Base-by-base conservation (phyloP, 2,113 vertebrate genomes). In the Tenrec ecaudatus region DNA sequence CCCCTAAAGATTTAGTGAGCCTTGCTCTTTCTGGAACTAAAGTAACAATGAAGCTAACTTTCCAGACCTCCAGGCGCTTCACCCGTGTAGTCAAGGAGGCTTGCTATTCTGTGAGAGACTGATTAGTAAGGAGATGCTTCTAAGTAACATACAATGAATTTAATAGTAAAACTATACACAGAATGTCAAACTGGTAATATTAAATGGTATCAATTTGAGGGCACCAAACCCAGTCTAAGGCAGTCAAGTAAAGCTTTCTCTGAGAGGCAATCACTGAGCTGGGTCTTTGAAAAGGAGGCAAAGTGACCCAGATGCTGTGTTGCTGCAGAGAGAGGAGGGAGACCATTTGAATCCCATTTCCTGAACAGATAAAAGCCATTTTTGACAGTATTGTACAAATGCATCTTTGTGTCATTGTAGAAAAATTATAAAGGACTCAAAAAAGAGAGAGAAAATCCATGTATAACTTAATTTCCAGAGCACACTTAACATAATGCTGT, bases 21-120 rank as follows among this genome's bases (percentile, higher is more conserved):
- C 22, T 83, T 76, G 20, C 7, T 91, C 9, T 64, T 43, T 92
- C 27, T 96, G 57, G 25, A 79, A 94, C 86, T 88, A 29, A 9
- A 89, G 23, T 19, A 77, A 29, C 20, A 36, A 68, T 15, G 15
- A 75, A 82, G 19, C 38, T 38, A 1, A 31, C 71, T 33, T 43
- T 73, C 31, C 0, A 19, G 1, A 77, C 22, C 78, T 91, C 31
- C 57, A 36, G 31, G 15, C 79, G 15, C 76, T 82, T 25, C 79
- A 53, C 9, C 4, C 23, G 75, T 77, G 23, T 88, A 75, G 14
- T 40, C 6, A 38, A 8, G 80, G 2, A 53, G 47, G 47, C 47
- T 53, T 53, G 40, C 11, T 53, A 53, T 10, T 53, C 47, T 53
- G 47, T 2, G 12, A 53, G 47, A 73, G 68, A 57, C 5, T 47